These are phyloP conservation scores for Spongia lamella DNA, from an alignment of 37 sponge, comb jelly and placozoan genomes.

Conservation along the genomic window DNA sequence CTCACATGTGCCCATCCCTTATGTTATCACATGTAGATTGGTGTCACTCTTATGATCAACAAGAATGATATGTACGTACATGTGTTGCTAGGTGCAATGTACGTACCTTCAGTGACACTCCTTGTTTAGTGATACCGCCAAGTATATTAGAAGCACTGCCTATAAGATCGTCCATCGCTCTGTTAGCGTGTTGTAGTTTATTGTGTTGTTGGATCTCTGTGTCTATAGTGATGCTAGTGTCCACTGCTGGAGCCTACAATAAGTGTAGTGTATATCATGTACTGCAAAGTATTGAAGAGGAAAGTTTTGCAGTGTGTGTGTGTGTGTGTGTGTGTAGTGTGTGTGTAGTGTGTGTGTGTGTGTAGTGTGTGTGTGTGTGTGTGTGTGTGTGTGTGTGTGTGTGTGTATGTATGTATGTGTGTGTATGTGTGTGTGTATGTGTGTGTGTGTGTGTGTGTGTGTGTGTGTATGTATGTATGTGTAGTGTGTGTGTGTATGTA, in stretches of 20 bases:
- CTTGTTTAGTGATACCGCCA: constrained; percentile 26
- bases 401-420: too few species aligned
- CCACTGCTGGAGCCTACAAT: constrained; percentile 20
- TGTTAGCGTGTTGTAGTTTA: constrained; percentile 23
- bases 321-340: too few species aligned
- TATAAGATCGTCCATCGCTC: constrained; percentile 44
- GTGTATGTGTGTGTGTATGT: too few species aligned
- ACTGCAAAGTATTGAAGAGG: not conserved
- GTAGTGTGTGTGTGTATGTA: too few species aligned
- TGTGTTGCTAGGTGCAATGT: too few species aligned
- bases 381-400: not conserved
- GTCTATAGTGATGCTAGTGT: constrained; percentile 62
- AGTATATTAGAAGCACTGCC: constrained; percentile 26
- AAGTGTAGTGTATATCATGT: too few species aligned
- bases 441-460: too few species aligned
- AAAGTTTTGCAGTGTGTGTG: not conserved
- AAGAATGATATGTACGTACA: not conserved
- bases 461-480: not conserved
- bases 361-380: not conserved
- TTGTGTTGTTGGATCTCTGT: constrained; percentile 22
- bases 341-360: too few species aligned
- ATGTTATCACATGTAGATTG: too few species aligned
- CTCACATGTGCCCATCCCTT: too few species aligned
- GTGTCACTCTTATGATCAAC: too few species aligned
- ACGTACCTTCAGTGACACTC: constrained; percentile 46